Conservation (phyloP, 1,140 invertebrate species). For the Oryzaephilus surinamensis region DNA sequence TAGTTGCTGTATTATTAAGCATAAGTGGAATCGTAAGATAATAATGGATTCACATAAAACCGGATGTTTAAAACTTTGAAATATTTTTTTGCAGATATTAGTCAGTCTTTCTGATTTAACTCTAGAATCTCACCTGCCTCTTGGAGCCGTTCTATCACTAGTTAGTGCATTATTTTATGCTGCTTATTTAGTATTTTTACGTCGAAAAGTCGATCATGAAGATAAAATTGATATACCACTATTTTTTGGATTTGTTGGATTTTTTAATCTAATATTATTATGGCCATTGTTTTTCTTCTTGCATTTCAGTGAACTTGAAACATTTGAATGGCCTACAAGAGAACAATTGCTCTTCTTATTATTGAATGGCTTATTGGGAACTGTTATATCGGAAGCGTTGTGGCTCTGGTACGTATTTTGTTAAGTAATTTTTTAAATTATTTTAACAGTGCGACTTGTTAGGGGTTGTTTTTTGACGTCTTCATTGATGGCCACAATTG, state of each 20-base stretch:
- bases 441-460: slow-evolving; percentile 15
- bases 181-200: slow-evolving; percentile 70
- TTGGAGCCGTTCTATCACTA: slow-evolving; percentile 64
- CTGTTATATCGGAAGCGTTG: slow-evolving; percentile 73
- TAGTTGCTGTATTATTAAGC: slow-evolving; percentile 66
- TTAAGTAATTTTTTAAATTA: background rate
- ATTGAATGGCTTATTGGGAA: slow-evolving; percentile 78
- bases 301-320: slow-evolving; percentile 65
- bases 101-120: slow-evolving; percentile 60
- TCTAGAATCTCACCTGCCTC: slow-evolving; percentile 49
- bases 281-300: slow-evolving; percentile 82
- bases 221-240: slow-evolving; percentile 81
- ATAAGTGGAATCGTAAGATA: slow-evolving; percentile 62
- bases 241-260: slow-evolving; percentile 86
- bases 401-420: slow-evolving; percentile 67
- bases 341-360: slow-evolving; percentile 68
- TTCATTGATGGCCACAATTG: slow-evolving; percentile 72
- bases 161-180: slow-evolving; percentile 78
- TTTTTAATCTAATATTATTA: slow-evolving; percentile 68
- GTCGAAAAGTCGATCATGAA: slow-evolving; percentile 71
- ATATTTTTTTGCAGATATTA: slow-evolving; percentile 42
- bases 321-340: slow-evolving; percentile 69
- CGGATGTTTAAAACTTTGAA: slow-evolving; percentile 1
- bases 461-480: slow-evolving; percentile 87
- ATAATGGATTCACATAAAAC: background rate